A percentile compares a stretch with the other conserved stretches of the same genome.
Evolutionary conservation across 2,888 invertebrate species (phyloP).

Genomic region (Pollenia labialis): DNA sequence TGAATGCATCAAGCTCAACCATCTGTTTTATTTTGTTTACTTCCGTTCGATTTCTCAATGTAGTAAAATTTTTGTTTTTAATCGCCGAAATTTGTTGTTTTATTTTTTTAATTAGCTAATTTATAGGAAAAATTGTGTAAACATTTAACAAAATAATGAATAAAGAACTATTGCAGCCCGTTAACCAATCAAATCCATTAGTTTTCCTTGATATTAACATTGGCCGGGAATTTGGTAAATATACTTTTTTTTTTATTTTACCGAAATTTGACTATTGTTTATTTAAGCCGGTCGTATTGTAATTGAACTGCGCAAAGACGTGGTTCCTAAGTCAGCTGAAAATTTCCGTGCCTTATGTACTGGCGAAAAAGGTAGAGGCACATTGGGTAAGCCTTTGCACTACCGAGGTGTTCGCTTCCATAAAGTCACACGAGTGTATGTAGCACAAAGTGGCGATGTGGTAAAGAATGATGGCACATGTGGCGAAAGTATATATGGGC

Average conservation of each 20-base stretch:
- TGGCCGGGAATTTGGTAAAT: slow-evolving; percentile 88
- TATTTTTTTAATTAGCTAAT: background rate
- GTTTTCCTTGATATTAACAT: slow-evolving; percentile 90
- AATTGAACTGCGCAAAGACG: slow-evolving; percentile 93
- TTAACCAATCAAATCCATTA: slow-evolving; percentile 85
- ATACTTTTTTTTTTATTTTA: background rate
- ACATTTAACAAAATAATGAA: slow-evolving; percentile 43
- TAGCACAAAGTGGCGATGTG: slow-evolving; percentile 94
- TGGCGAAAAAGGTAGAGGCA: slow-evolving; percentile 92
- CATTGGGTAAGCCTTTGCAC: slow-evolving; percentile 89
- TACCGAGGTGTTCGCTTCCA: slow-evolving; percentile 94
- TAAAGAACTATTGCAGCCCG: slow-evolving; percentile 75
- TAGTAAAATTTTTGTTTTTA: background rate
- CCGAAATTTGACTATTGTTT: background rate
- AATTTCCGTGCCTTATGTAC: slow-evolving; percentile 97
- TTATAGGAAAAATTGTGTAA: background rate
- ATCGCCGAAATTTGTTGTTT: background rate
- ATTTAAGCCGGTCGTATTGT: slow-evolving; percentile 91
- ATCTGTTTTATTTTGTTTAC: background rate
- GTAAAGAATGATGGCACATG: slow-evolving; percentile 92
- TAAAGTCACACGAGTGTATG: slow-evolving; percentile 93
- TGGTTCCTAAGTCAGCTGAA: slow-evolving; percentile 94
- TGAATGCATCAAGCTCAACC: background rate
- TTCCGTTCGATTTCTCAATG: background rate
- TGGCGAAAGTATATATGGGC: slow-evolving; percentile 97